phyloP scores from a whole-genome alignment of 2,113 vertebrate genomes.

The Myotis lucifugus region DNA sequence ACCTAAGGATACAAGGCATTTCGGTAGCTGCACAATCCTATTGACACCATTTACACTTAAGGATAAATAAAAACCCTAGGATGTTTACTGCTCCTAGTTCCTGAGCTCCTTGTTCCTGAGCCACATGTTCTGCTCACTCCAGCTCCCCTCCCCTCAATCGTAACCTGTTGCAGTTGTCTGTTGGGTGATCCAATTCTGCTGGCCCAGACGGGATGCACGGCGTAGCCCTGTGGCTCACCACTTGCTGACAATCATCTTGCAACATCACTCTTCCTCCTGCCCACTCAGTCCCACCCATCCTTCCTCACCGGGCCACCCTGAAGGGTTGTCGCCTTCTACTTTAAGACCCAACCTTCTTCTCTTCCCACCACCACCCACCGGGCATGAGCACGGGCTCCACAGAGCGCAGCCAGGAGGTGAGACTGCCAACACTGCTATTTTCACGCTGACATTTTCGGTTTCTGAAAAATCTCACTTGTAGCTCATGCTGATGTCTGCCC shows the following conservation, averaged over 20 bases:
- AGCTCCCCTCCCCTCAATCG: neutral
- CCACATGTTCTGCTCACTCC: neutral
- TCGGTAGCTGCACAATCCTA: neutral
- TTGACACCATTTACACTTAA: neutral
- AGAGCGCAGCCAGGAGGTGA: neutral
- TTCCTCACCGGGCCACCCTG: neutral
- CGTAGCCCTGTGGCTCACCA: neutral
- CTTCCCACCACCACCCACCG: neutral
- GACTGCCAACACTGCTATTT: neutral
- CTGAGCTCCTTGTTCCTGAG: neutral
- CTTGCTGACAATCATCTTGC: neutral
- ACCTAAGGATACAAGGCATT: neutral
- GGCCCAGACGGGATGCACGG: neutral
- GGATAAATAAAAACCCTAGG: neutral
- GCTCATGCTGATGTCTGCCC: neutral
- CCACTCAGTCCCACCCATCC: neutral
- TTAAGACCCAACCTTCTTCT: neutral
- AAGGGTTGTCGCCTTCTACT: neutral
- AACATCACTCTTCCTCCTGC: neutral
- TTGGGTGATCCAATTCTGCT: neutral
- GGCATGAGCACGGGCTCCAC: neutral
- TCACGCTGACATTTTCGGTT: conserved; percentile 28
- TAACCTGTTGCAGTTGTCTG: accelerated
- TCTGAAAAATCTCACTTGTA: neutral
- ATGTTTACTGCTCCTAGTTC: neutral